Base-by-base conservation (phyloP, 2,113 vertebrate genomes). In the Notiomystis cincta region DNA sequence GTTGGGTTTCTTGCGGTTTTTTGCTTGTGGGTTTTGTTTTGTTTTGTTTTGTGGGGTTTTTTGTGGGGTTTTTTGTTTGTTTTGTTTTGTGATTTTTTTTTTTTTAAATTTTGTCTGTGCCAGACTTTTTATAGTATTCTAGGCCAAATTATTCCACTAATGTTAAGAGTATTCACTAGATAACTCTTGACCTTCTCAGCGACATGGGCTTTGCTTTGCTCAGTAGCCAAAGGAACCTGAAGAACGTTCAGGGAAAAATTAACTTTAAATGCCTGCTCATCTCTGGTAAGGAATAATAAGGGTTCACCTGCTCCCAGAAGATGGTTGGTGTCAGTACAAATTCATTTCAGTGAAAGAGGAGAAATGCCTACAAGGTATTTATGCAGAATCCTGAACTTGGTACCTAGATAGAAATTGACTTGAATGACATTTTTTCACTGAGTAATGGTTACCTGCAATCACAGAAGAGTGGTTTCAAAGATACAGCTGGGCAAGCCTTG, bases 331-430 rank as follows among this genome's bases (percentile, higher is more conserved):
- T 95, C 92, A 81, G 56, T 79, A 66, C 44, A 71, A 37, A 96
- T 96, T 92, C 86, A 47, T 92, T 90, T 83, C 89, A 58, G 61
- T 51, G 56, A 65, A 76, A 89, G 75, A 93, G 56, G 40, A 92
- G 50, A 87, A 88, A 89, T 91, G 51, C 64, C 91, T 82, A 37
- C 28, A 47, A 93, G 89, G 21, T 81, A 66, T 84, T 84, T 90
- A 56, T 94, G 71, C 62, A 87, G 86, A 93, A 81, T 87, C 64
- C 54, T 76, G 48, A 79, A 64, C 78, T 77, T 82, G 47, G 35
- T 89, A 50, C 37, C 37, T 84, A 30, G 71, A 69, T 75, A 78
- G 37, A 73, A 83, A 56, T 48, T 65, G 61, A 93, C 82, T 88
- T 48, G 35, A 78, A 50, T 83, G 37, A 44, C 35, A 12, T 86